phyloP scores from a whole-genome alignment of 2,888 invertebrate species.

The Chrysotoxum bicinctum region DNA sequence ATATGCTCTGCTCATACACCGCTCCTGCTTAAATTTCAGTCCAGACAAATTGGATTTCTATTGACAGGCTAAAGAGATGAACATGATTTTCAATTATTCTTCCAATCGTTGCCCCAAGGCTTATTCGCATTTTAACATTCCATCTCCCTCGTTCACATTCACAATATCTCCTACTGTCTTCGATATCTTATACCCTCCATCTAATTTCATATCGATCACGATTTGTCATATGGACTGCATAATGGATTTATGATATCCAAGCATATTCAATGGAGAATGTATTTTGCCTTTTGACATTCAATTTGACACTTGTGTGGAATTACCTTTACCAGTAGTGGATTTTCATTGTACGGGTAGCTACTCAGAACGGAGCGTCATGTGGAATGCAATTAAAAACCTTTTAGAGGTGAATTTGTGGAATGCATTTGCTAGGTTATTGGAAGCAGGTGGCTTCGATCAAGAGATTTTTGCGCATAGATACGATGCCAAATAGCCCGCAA shows the following conservation, averaged over 20 bases:
- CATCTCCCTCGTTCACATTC: neutral
- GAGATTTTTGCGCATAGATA: constrained; percentile 36
- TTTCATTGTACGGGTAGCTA: neutral
- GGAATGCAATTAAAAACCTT: constrained; percentile 68
- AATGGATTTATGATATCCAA: constrained; percentile 62
- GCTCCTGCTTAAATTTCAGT: constrained; percentile 35
- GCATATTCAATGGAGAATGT: constrained; percentile 28
- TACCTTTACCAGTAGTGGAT: constrained; percentile 25
- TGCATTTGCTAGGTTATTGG: neutral
- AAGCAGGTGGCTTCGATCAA: constrained; percentile 60
- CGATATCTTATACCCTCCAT: constrained; percentile 43
- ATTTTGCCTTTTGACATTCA: constrained; percentile 67
- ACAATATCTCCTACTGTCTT: constrained; percentile 3
- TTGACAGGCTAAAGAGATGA: constrained; percentile 68
- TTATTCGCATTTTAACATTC: constrained; percentile 35
- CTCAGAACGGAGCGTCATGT: neutral
- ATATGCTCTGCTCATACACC: neutral
- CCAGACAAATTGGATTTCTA: constrained; percentile 68
- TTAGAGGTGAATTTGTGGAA: constrained; percentile 60
- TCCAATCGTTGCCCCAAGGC: constrained; percentile 52
- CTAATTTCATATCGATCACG: constrained; percentile 71
- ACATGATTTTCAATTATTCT: constrained; percentile 71
- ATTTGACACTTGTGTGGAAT: constrained; percentile 59
- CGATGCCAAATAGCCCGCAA: neutral
- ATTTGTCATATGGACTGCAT: constrained; percentile 65